Base-by-base conservation (phyloP, 2,888 invertebrate species). In the Sthenelais limicola region DNA sequence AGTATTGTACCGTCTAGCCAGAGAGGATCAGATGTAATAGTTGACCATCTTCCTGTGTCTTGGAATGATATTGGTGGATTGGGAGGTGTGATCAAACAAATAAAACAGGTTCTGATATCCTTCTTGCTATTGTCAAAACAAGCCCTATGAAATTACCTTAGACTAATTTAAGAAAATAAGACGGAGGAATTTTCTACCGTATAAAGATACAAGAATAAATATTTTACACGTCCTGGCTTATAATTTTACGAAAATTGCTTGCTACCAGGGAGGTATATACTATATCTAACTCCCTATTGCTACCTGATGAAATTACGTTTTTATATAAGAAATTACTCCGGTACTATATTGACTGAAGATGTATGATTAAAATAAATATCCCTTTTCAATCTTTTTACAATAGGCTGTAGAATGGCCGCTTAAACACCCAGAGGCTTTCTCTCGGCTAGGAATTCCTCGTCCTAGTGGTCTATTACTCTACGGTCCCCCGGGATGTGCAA, bases 401-500 rank as follows among this genome's bases (percentile, higher is more conserved):
- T 56, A 72, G 68, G 93, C 95, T 0, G 94, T 98, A 0, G 97
- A 97, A 85, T 97, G 97, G 97, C 97, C 98, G 0, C 85, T 97
- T 32, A 92, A 92, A 81, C 92, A 97, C 87, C 92, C 94, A 0
- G 94, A 95, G 74, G 92, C 93, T 74, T 96, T 97, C 82, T 82
- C 87, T 52, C 90, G 93, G 28, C 89, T 97, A 75, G 96, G 96
- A 0, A 93, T 97, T 28, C 91, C 91, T 52, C 94, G 97, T 0
- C 96, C 97, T 0, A 91, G 92, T 74, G 97, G 73, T 21, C 68
- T 73, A 90, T 89, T 98, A 4, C 92, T 99, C 91, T 98, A 94
- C 86, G 98, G 98, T 0, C 98, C 98, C 0, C 98, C 98, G 0
- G 98, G 98, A 0, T 98, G 98, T 86, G 97, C 97, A 0, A 98